These are phyloP conservation scores for Hyposmocoma kahamanoa DNA, from an alignment of 1,140 invertebrate species.

Conservation along the genomic window DNA sequence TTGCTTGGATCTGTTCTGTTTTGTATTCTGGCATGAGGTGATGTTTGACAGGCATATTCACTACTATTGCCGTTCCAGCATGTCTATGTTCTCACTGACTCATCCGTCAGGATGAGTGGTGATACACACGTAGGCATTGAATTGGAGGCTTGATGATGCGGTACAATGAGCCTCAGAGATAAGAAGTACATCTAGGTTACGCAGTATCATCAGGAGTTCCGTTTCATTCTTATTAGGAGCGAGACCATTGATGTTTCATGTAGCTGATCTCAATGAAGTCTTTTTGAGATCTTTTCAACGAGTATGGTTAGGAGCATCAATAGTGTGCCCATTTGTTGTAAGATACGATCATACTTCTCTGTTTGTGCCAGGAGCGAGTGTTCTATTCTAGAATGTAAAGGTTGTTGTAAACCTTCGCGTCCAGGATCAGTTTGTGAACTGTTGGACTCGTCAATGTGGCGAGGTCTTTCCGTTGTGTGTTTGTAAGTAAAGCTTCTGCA, in stretches of 20 bases:
- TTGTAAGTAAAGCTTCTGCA: no score
- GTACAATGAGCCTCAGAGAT: slow-evolving; percentile 19
- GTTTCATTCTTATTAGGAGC: slow-evolving; percentile 17
- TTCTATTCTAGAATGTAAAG: slow-evolving; percentile 6
- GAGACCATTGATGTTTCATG: slow-evolving; percentile 28
- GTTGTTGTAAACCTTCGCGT: no score
- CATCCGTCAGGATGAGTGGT: no score
- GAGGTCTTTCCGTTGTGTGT: not conserved
- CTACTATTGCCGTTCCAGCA: no score
- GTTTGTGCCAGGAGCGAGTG: slow-evolving; percentile 16
- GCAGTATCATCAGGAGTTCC: slow-evolving; percentile 7
- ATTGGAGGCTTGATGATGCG: no score
- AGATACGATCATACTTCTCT: slow-evolving; percentile 20
- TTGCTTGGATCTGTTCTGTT: no score
- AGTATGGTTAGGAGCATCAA: slow-evolving; percentile 22
- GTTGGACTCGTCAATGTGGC: not conserved
- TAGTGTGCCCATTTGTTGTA: slow-evolving; percentile 29
- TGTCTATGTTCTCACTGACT: no score
- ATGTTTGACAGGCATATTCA: no score
- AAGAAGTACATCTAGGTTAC: slow-evolving; percentile 15
- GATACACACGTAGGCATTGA: no score
- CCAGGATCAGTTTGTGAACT: no score
- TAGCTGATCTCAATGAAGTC: slow-evolving; percentile 9
- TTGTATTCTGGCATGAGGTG: no score
- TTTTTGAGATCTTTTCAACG: slow-evolving; percentile 18